These are phyloP conservation scores for Euleptes europaea DNA, from an alignment of 2,113 vertebrate genomes.

Conservation along the genomic window DNA sequence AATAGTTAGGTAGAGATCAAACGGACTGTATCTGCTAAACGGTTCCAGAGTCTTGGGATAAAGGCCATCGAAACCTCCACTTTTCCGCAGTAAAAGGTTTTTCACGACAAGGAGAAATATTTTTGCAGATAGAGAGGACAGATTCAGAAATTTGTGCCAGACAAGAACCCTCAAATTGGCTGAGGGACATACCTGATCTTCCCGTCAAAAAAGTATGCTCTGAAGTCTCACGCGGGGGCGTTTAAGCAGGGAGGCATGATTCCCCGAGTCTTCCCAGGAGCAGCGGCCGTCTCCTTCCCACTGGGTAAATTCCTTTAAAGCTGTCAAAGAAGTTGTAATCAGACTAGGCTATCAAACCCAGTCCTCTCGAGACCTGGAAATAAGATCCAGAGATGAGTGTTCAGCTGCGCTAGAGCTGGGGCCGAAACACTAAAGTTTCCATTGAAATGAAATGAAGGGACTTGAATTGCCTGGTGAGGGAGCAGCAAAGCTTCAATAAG, in stretches of 20 bases:
- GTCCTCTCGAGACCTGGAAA: constrained; percentile 69
- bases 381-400: constrained; percentile 68
- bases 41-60: too few relatives aligned
- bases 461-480: constrained; percentile 58
- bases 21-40: background rate
- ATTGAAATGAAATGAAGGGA: constrained; percentile 68
- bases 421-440: constrained; percentile 69
- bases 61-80: background rate
- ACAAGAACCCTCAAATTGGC: constrained; percentile 20
- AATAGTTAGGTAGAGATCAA: too few relatives aligned
- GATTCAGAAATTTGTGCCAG: background rate
- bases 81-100: constrained; percentile 17
- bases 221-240: constrained; percentile 74
- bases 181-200: constrained; percentile 82
- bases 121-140: background rate
- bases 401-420: constrained; percentile 58
- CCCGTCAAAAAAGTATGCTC: constrained; percentile 77
- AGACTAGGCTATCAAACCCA: constrained; percentile 66
- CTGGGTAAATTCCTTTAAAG: constrained; percentile 76
- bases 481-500: constrained; percentile 48
- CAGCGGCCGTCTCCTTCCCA: constrained; percentile 75
- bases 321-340: constrained; percentile 81
- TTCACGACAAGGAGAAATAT: background rate
- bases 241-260: constrained; percentile 77
- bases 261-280: constrained; percentile 77